Evolutionary conservation across 2,797 vertebrate species (phyloP).

Genomic region (Channallabes apus): DNA sequence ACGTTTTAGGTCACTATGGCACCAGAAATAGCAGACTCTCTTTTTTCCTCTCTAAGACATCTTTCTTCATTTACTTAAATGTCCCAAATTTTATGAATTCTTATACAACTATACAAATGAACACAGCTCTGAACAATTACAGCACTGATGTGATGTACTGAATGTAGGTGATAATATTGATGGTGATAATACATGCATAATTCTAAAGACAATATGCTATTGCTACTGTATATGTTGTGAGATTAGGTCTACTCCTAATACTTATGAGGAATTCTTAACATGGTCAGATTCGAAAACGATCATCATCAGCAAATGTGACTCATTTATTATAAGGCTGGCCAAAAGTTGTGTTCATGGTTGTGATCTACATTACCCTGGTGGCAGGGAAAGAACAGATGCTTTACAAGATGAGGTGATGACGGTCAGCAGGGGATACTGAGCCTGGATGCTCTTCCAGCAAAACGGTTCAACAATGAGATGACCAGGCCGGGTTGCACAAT

Average conservation of each 20-base stretch:
- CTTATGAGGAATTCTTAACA: not conserved
- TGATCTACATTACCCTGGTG: constrained; percentile 70
- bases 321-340: not conserved
- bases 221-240: not conserved
- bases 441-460: constrained; percentile 73
- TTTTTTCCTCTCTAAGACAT: constrained; percentile 29
- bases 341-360: not conserved
- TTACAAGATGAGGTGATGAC: constrained; percentile 76
- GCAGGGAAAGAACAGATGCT: constrained; percentile 72
- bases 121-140: too few species aligned
- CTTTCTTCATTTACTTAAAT: constrained; percentile 1
- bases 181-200: not conserved
- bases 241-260: not conserved
- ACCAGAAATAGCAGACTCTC: constrained; percentile 69
- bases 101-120: too few species aligned
- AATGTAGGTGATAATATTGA: not conserved
- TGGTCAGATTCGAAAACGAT: not conserved
- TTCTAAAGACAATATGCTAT: not conserved
- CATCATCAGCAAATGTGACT: not conserved
- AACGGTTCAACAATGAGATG: constrained; percentile 68
- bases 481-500: constrained; percentile 58
- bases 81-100: too few species aligned
- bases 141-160: not conserved
- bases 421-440: constrained; percentile 65
- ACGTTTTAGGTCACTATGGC: constrained; percentile 71